Evolutionary conservation across 2,113 vertebrate genomes (phyloP).

Genomic region (Bungarus multicinctus): DNA sequence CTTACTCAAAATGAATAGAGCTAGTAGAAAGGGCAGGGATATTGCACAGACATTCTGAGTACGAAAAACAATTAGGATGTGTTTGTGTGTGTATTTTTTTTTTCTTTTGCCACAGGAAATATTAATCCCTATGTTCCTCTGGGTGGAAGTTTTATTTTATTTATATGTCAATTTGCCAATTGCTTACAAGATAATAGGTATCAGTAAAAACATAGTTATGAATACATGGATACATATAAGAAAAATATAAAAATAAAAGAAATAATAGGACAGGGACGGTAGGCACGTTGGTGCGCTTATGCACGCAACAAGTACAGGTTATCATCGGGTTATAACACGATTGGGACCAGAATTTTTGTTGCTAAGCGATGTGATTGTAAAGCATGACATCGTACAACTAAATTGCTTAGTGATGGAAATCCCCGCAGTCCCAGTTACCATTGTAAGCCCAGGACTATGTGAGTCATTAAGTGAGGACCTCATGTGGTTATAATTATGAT

Average conservation of each 20-base stretch:
- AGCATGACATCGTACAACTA: neutral
- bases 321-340: neutral
- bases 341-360: neutral
- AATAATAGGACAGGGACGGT: too few species aligned
- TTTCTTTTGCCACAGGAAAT: neutral
- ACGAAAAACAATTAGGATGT: neutral
- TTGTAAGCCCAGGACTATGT: neutral
- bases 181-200: too few species aligned
- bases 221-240: too few species aligned
- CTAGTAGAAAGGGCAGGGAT: neutral
- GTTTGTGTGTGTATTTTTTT: too few species aligned
- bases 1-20: neutral
- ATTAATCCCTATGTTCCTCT: neutral
- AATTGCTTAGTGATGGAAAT: neutral
- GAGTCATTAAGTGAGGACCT: neutral
- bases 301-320: neutral
- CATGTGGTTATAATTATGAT: neutral
- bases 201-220: too few species aligned
- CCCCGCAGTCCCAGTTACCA: neutral
- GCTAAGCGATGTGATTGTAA: neutral
- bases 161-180: too few species aligned
- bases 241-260: too few species aligned
- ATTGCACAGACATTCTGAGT: neutral
- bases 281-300: too few species aligned
- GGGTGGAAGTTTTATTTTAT: neutral